A percentile compares a stretch with the other conserved stretches of the same genome.
phyloP scores from a whole-genome alignment of 2,888 invertebrate species.

The Cheilosia variabilis region DNA sequence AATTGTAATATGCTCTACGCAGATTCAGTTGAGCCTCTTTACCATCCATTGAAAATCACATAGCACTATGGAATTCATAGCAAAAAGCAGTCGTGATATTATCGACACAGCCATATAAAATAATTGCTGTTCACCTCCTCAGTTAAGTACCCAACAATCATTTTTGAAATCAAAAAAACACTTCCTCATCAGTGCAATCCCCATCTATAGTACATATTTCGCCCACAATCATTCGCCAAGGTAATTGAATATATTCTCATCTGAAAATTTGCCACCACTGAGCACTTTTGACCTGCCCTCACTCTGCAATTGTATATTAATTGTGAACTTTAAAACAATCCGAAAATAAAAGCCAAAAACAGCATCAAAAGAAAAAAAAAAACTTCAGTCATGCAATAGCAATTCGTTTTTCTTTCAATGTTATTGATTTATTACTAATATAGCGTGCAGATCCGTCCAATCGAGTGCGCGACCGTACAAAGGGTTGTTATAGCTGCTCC shows the following conservation, averaged over 20 bases:
- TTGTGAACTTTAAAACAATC: conserved; percentile 66
- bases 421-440: conserved; percentile 71
- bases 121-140: too few relatives aligned
- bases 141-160: too few relatives aligned
- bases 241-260: conserved; percentile 46
- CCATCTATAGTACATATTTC: neutral
- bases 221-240: neutral
- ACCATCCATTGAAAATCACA: too few relatives aligned
- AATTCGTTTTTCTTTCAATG: conserved; percentile 58
- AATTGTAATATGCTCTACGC: too few relatives aligned
- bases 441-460: conserved; percentile 59
- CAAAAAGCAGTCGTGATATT: too few relatives aligned
- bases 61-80: too few relatives aligned
- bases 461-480: conserved; percentile 42
- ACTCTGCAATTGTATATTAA: conserved; percentile 54
- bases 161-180: too few relatives aligned
- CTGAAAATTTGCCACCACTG: conserved; percentile 1
- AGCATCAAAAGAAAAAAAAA: neutral
- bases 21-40: too few relatives aligned
- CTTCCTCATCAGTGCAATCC: neutral
- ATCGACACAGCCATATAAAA: too few relatives aligned
- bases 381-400: conserved; percentile 42
- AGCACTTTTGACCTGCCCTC: conserved; percentile 50
- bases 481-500: conserved; percentile 34
- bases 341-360: neutral